phyloP scores from a whole-genome alignment of 2,113 vertebrate genomes.

The Petrocephalus zakoni region DNA sequence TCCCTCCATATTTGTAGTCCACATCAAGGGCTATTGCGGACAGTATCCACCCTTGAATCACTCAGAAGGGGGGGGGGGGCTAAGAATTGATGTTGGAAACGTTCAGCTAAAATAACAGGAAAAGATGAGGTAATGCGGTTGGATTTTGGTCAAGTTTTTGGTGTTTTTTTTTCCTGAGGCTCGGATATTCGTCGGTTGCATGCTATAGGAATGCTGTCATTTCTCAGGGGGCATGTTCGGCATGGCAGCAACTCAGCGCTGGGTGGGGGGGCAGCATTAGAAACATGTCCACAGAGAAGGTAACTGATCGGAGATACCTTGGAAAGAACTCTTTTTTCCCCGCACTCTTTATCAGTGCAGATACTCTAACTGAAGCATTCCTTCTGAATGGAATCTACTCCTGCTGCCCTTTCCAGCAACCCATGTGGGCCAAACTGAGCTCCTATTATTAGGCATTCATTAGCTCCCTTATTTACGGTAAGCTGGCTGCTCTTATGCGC shows the following conservation, averaged over 20 bases:
- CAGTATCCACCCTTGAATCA: neutral
- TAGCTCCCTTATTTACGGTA: neutral
- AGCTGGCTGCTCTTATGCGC: neutral
- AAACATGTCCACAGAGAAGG: neutral
- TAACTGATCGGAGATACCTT: neutral
- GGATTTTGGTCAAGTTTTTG: conserved; percentile 27
- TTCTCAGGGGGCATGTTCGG: conserved; percentile 1
- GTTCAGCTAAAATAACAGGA: conserved; percentile 37
- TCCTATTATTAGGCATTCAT: conserved; percentile 3
- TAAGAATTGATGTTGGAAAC: conserved; percentile 21
- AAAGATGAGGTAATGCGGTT: conserved; percentile 39
- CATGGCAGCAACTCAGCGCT: neutral
- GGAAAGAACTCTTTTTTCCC: neutral
- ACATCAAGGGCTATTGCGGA: no score
- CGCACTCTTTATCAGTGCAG: neutral
- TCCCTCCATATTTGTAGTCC: conserved; percentile 8
- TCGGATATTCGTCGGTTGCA: conserved; percentile 15
- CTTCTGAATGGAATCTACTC: neutral
- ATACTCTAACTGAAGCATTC: neutral
- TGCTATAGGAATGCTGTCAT: conserved; percentile 26
- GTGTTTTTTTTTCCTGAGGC: conserved; percentile 14
- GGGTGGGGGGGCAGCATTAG: neutral
- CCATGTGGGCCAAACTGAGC: neutral
- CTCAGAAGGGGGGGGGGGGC: neutral
- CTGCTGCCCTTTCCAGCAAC: neutral